phyloP scores from a whole-genome alignment of 2,888 invertebrate species.

The Anthrax anthrax region DNA sequence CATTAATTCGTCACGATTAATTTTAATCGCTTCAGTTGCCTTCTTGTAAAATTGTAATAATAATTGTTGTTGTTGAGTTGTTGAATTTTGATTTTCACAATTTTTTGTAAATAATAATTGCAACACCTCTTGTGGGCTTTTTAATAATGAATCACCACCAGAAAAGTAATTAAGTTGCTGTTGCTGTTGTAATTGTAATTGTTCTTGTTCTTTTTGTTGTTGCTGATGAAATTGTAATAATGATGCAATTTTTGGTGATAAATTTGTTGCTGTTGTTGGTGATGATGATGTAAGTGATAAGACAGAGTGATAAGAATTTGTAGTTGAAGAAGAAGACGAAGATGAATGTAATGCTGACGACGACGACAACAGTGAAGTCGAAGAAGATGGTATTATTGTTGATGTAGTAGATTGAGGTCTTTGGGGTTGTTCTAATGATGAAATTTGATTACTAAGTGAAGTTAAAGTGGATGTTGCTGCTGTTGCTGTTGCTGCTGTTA shows the following conservation, averaged over 20 bases:
- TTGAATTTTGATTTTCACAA: background rate
- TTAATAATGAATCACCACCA: background rate
- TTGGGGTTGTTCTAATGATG: conserved; percentile 1
- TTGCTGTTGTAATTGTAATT: background rate
- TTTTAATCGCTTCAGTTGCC: conserved; percentile 7
- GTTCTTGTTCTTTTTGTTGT: conserved; percentile 1
- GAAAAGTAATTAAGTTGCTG: background rate
- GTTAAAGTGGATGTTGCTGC: background rate
- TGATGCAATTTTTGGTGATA: conserved; percentile 4
- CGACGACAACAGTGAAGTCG: conserved; percentile 1
- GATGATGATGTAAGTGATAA: background rate
- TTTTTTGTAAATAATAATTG: background rate
- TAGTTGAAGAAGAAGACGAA: conserved; percentile 2
- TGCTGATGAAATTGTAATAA: conserved; percentile 2
- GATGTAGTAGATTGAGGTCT: conserved; percentile 1
- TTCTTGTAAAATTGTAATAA: background rate
- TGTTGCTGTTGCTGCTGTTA: background rate
- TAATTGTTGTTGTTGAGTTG: background rate
- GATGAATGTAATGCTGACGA: background rate
- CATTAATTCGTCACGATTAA: conserved; percentile 5
- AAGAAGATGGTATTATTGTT: background rate
- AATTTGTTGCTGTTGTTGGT: conserved; percentile 1
- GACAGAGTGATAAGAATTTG: too few relatives aligned
- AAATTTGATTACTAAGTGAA: background rate
- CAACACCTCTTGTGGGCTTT: background rate